Percentiles rank a stretch among this genome's conserved stretches.
phyloP scores from a whole-genome alignment of 2,113 vertebrate genomes.

The Zonotrichia leucophrys region DNA sequence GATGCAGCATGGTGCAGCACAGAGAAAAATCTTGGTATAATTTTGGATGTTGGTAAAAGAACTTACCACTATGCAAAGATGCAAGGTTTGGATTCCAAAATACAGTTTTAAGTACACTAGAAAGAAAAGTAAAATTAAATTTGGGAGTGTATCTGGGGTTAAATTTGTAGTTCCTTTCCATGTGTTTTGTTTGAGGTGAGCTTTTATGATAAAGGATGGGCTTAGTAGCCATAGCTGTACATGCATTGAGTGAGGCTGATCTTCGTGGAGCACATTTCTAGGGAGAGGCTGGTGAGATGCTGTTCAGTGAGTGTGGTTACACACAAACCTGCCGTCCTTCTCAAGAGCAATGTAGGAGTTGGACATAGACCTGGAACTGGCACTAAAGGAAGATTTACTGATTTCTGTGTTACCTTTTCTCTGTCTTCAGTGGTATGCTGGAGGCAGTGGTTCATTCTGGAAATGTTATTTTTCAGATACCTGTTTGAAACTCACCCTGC shows the following conservation, averaged over 20 bases:
- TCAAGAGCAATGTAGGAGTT: fast-evolving
- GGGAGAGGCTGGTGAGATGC: not conserved
- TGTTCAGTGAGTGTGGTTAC: not conserved
- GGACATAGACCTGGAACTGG: not conserved
- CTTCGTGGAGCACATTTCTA: not conserved
- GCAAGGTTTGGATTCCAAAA: not conserved
- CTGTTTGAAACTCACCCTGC: not conserved
- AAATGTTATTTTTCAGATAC: not conserved
- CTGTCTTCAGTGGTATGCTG: not conserved
- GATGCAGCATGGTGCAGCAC: not conserved
- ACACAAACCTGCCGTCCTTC: not conserved
- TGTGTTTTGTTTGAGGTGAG: not conserved
- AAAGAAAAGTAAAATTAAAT: not conserved
- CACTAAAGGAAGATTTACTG: not conserved
- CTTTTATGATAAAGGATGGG: not conserved
- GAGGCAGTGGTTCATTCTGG: not conserved
- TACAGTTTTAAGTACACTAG: fast-evolving
- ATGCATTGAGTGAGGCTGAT: not conserved
- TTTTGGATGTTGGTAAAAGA: not conserved
- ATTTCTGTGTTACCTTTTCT: not conserved
- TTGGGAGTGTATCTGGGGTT: not conserved
- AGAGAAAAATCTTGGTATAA: not conserved
- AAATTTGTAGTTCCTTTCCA: not conserved
- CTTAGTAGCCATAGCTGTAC: not conserved
- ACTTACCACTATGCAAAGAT: not conserved